Evolutionary conservation across 1,140 invertebrate species (phyloP).

Genomic region (Caenorhabditis inopinata): DNA sequence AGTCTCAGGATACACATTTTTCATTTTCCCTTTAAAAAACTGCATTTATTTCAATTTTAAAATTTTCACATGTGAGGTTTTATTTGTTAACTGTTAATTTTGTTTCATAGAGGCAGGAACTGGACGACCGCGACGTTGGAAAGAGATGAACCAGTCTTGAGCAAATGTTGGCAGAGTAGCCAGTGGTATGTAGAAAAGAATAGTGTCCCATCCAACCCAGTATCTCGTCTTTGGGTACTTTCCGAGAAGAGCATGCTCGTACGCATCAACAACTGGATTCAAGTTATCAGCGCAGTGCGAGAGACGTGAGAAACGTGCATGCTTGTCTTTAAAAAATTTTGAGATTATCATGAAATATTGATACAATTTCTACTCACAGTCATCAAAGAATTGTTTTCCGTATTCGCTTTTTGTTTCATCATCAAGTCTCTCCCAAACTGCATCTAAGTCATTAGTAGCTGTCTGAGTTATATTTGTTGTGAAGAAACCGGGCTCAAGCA

Average conservation of each 20-base stretch:
- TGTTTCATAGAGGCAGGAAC: slow-evolving; percentile 13
- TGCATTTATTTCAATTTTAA: no score
- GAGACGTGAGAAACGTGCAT: slow-evolving; percentile 42
- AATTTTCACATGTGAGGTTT: no score
- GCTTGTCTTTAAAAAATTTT: slow-evolving; percentile 34
- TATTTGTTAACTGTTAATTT: no score
- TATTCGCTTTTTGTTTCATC: slow-evolving; percentile 37
- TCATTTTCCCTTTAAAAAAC: no score
- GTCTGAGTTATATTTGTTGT: slow-evolving; percentile 45
- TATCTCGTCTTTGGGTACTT: slow-evolving; percentile 41
- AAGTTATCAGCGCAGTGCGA: slow-evolving; percentile 38
- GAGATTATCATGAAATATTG: neutral
- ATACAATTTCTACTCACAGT: neutral
- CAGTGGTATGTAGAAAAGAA: slow-evolving; percentile 44
- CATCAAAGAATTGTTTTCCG: slow-evolving; percentile 38
- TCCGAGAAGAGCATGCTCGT: slow-evolving; percentile 39
- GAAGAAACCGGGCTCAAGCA: slow-evolving; percentile 45
- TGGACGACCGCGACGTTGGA: neutral
- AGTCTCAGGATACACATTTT: no score
- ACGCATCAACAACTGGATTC: slow-evolving; percentile 41
- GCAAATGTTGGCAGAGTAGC: slow-evolving; percentile 46
- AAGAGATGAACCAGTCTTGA: slow-evolving; percentile 39
- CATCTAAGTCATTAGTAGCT: slow-evolving; percentile 43
- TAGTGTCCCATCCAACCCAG: slow-evolving; percentile 47
- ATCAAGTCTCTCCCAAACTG: slow-evolving; percentile 32